These are phyloP conservation scores for Aplodontia rufa DNA, from an alignment of 2,113 vertebrate species.

Conservation along the genomic window DNA sequence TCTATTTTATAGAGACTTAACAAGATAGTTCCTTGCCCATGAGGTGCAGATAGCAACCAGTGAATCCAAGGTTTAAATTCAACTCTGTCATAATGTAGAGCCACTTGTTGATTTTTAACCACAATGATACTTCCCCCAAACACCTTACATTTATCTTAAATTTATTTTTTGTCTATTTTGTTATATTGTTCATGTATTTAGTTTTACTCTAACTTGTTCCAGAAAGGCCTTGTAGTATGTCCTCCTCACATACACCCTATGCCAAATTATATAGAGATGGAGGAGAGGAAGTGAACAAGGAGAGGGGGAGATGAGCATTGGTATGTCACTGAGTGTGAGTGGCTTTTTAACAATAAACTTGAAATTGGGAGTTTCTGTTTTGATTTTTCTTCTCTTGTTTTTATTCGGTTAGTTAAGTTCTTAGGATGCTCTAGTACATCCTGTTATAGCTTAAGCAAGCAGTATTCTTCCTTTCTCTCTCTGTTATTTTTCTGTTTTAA, in stretches of 20 bases:
- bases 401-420: neutral
- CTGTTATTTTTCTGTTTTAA: neutral
- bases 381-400: slow-evolving; percentile 19
- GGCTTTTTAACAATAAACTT: neutral
- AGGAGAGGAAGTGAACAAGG: neutral
- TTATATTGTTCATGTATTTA: neutral
- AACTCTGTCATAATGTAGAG: neutral
- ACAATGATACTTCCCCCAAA: neutral
- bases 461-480: neutral
- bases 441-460: neutral
- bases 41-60: neutral
- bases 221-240: neutral
- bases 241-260: neutral
- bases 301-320: neutral
- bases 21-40: neutral
- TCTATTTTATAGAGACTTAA: slow-evolving; percentile 20
- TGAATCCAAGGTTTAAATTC: neutral
- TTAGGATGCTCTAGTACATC: neutral
- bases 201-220: slow-evolving; percentile 5
- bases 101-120: neutral
- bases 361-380: neutral
- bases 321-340: neutral
- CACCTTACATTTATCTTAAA: neutral
- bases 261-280: neutral
- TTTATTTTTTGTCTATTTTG: neutral